Evolutionary conservation across 2,113 vertebrate species (phyloP).

Genomic region (Oriolus oriolus): DNA sequence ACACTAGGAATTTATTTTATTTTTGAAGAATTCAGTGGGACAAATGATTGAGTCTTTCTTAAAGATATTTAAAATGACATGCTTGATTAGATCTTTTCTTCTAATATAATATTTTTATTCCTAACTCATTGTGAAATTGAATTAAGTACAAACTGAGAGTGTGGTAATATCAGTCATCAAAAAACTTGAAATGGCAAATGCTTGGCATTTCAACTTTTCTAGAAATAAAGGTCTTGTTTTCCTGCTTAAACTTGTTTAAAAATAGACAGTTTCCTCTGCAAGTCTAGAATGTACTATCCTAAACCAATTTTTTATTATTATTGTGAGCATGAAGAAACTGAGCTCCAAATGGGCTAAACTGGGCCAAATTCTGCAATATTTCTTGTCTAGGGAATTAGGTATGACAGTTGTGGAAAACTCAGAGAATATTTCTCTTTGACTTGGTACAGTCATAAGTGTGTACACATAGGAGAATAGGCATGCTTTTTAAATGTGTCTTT

Average conservation of each 20-base stretch:
- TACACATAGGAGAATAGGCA: not conserved
- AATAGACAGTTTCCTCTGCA: not conserved
- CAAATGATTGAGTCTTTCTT: not conserved
- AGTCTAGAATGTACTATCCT: not conserved
- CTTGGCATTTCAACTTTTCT: not conserved
- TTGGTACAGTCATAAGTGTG: not conserved
- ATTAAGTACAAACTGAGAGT: not conserved
- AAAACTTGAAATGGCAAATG: not conserved
- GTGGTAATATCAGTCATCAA: not conserved
- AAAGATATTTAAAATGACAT: not conserved
- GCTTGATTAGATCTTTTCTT: not conserved
- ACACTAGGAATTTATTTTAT: not conserved
- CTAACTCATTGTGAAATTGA: not conserved
- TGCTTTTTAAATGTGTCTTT: not conserved
- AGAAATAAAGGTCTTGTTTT: not conserved
- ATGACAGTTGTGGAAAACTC: not conserved
- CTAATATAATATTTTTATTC: not conserved
- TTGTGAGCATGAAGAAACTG: not conserved
- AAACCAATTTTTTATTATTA: not conserved
- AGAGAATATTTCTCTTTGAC: not conserved
- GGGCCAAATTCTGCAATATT: not conserved
- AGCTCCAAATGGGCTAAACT: not conserved
- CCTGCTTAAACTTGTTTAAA: not conserved
- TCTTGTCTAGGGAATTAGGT: not conserved
- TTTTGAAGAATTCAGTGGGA: not conserved